Evolutionary conservation across 1,140 invertebrate species (phyloP), one percentile per base, ranked within the genome.

Genomic region (Pectinophora gossypiella): DNA sequence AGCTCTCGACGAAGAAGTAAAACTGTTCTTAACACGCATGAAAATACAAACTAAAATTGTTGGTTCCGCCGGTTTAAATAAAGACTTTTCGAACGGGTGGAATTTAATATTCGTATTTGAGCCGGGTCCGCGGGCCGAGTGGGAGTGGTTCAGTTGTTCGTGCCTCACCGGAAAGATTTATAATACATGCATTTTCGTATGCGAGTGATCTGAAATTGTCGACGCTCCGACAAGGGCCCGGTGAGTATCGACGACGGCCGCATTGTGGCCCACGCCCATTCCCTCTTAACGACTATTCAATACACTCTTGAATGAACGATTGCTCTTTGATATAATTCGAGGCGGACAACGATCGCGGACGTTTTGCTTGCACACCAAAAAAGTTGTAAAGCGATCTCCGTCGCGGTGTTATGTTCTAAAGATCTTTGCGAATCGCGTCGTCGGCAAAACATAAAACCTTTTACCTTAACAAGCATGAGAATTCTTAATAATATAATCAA

Each of bases 21-120:
- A 70, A 73, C 45, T 77, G 64, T 50, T 56, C 69, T 73, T 59
- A 74, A 53, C 36, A 56, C 49, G 45, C 59, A 51, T 68, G 38
- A 61, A 48, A 71, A 76, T 84, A 81, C 70, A 72, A 66, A 55
- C 68, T 64, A 81, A 70, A 83, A 70, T 82, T 66, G 74, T 68
- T 44, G 55, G 62, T 56, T 56, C 48, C 42, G 56, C 56, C 53
- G 15, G 22, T 74, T 75, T 68, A 74, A 84, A 85, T 87, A 84
- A 87, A 85, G 81, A 76, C 75, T 77, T n/a, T 40, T 84, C 65
- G 64, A 61, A 68, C 68, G 64, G 73, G 70, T 75, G 80, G 81
- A 87, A 85, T 87, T 87, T 84, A 85, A 85, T 87, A 85, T 85
- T 85, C 79, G 79, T 74, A 83, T 82, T 76, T 63, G 66, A 71